Base-by-base conservation (phyloP, 2,797 vertebrate genomes). In the Microchirus variegatus region DNA sequence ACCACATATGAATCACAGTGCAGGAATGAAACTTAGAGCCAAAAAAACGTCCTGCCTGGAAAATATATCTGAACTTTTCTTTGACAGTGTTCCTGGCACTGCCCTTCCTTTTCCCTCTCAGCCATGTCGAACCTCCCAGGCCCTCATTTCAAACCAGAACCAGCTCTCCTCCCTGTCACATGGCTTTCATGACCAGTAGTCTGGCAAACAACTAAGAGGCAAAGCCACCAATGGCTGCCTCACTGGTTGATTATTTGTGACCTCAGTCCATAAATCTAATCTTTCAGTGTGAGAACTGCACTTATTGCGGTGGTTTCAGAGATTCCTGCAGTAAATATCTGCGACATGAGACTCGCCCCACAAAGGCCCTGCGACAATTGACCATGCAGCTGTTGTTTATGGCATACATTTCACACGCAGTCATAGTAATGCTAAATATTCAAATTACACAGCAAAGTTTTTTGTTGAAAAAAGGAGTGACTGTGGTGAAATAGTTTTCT, bases 1-100 rank as follows among this genome's bases (percentile, higher is more conserved):
- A 63, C 76, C 49, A 43, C 38, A 19, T 36, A 57, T 87, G 78
- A 81, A 80, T 85, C 84, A 84, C 10, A 1, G 2, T 49, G 48
- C 65, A 80, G 73, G 70, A 87, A 82, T 73, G 68, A 66, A 59
- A 55, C 58, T 31, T 31, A 3, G 50, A 45, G 81, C 50, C 62
- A 14, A 81, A 51, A 67, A 37, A 70, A 14, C 35, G 55, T 72
- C 57, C 69, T 31, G 77, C 75, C 75, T 87, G 74, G 73, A 89
- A 80, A 90, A 88, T 67, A 82, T 50, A 63, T 61, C 49, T 38
- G 45, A 81, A 70, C 49, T 53, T 63, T 75, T 72, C 13, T 65
- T 52, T 74, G 60, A 78, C 53, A 15, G 22, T 31, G 48, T 78
- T 87, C 73, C 68, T 86, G 80, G 79, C 75, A 68, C 75, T 71